Evolutionary conservation across 2,113 vertebrate species (phyloP), one percentile per base, ranked within the genome.

Genomic region (Eleginops maclovinus): DNA sequence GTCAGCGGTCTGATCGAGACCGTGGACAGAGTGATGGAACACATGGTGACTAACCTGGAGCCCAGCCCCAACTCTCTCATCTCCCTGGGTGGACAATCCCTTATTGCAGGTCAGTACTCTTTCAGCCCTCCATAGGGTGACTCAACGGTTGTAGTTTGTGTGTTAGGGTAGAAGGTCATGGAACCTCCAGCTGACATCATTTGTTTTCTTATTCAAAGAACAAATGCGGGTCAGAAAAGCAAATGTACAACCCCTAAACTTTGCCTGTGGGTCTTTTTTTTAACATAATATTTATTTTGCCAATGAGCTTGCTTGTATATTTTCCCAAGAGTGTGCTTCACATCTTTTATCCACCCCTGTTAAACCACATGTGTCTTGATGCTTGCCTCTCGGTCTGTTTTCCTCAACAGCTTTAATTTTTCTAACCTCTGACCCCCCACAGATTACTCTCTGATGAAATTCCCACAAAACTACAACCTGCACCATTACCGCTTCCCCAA

Each of bases 401-500:
- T 53, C 21, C 47, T 72, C 28, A 77, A 60, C 40, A 21, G 2
- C 51, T 68, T 24, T 71, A 21, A 22, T 87, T 75, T 82, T 72
- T 59, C 26, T 68, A 36, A 81, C 71, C 49, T 86, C 19, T 88
- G 64, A 80, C 75, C 77, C 46, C n/a, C 79, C 9, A 36, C 85
- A 99, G 98, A 99, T 88, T 99, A 97, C 64, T 91, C 94, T 0
- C 86, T 99, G 93, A 92, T 94, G 90, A 97, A 94, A 89, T 87
- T 97, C 44, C 92, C 93, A 0, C 90, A 92, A 65, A 85, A 86
- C 74, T 84, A 94, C 89, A 96, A 96, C 6, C 53, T 95, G 70
- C 91, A 88, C 4, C 94, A 93, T 84, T 99, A 97, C 86, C 96
- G 98, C 55, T 99, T 99, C 74, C 98, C 98, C 0, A 93, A 93